Evolutionary conservation across 2,113 vertebrate species (phyloP), one percentile per base, ranked within the genome.

Genomic region (Cyanoramphus novaezelandiae): DNA sequence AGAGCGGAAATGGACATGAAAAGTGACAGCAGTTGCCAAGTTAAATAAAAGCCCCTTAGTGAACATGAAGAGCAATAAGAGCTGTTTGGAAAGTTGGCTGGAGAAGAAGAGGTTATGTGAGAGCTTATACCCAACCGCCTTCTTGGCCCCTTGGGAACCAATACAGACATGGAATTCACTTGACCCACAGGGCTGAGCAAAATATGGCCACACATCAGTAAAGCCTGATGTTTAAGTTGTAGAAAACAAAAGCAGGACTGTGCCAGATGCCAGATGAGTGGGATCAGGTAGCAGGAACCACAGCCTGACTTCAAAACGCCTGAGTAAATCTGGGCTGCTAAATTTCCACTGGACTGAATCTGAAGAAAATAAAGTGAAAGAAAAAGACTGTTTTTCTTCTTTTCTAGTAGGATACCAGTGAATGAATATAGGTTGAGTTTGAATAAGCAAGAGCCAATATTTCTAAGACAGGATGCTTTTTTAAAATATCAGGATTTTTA

Each of bases 31-130:
- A 57, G 84, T 95, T 97, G 97, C 97, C 97, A 97, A 97, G 95
- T 97, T 97, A 97, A 97, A 97, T 97, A 97, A 96, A 97, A 97
- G 97, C 90, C 95, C 96, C 97, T 97, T 95, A 97, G 97, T 95
- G 94, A 97, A 97, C 91, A 94, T 90, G 95, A 94, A 93, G 95
- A 96, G 96, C 95, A 97, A 77, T 93, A 96, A 93, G 95, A 96
- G 89, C 88, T 4, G 12, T 95, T 96, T 86, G 96, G 94, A 97
- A 97, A 97, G 95, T 94, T 97, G 95, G 97, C 95, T 93, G 85
- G 67, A 93, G 95, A 96, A 97, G 94, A 94, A 95, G 94, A 92
- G 93, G 93, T 92, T 96, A 96, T 95, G 88, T 89, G 93, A 96
- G 94, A 97, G 89, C 95, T 93, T 78, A 95, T 94, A 97, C 90